Conservation (phyloP, 2,888 invertebrate genomes). For the Catocala sponsa region DNA sequence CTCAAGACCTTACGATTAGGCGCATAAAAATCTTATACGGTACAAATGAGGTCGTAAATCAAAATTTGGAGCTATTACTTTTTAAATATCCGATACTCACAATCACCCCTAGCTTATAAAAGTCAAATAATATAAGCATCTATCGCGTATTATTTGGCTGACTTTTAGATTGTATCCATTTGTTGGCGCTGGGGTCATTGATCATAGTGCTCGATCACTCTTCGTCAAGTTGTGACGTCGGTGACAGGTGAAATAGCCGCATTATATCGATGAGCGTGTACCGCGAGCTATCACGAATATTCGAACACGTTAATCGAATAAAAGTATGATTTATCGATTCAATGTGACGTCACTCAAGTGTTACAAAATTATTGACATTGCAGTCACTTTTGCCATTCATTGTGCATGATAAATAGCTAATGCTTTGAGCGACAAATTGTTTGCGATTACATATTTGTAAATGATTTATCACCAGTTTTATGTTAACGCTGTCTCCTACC, state of each 20-base stretch:
- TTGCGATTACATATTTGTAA: not conserved
- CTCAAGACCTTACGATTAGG: too few relatives aligned
- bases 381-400: constrained; percentile 26
- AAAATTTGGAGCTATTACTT: too few relatives aligned
- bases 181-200: too few relatives aligned
- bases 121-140: too few relatives aligned
- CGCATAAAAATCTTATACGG: too few relatives aligned
- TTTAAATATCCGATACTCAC: too few relatives aligned
- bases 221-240: constrained; percentile 27
- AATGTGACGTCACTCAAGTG: constrained; percentile 17
- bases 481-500: not conserved
- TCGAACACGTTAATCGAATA: constrained; percentile 42
- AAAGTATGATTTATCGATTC: constrained; percentile 44
- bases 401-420: constrained; percentile 27
- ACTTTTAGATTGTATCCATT: too few relatives aligned
- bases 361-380: constrained; percentile 33
- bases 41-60: too few relatives aligned
- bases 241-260: constrained; percentile 36
- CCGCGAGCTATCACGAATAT: constrained; percentile 21
- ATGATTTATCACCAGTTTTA: constrained; percentile 1
- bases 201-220: constrained; percentile 28
- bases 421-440: constrained; percentile 1
- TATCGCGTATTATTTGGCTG: too few relatives aligned
- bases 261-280: constrained; percentile 40
- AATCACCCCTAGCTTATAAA: too few relatives aligned